Conservation (phyloP, 1,140 invertebrate species). For the Lamellibrachia luymesi region DNA sequence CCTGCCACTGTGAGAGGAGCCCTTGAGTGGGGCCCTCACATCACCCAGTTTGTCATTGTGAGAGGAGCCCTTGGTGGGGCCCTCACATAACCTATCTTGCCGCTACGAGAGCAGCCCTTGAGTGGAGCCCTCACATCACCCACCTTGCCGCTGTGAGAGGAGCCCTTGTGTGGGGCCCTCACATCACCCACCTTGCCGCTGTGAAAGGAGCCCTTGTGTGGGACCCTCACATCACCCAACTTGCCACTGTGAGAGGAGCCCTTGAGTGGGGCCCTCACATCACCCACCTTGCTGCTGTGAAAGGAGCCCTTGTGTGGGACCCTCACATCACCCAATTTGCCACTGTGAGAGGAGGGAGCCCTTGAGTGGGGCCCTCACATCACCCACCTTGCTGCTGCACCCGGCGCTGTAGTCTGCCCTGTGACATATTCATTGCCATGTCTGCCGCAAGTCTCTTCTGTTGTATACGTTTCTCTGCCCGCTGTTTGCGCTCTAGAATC, state of each 20-base stretch:
- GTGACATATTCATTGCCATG: conserved; percentile 45
- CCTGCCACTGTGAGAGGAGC: no score
- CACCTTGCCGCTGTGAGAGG: no score
- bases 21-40: not conserved
- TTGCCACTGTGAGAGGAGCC: no score
- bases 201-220: not conserved
- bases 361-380: not conserved
- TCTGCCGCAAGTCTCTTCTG: conserved; percentile 37
- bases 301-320: not conserved
- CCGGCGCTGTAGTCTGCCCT: conserved; percentile 49
- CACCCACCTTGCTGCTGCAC: conserved; percentile 51
- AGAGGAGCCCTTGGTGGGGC: no score
- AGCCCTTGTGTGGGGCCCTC: no score
- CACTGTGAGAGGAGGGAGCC: no score
- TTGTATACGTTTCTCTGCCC: conserved; percentile 45
- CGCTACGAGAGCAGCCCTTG: not conserved
- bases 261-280: not conserved
- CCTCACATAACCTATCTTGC: not conserved
- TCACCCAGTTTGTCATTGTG: not conserved
- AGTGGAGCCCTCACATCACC: not conserved
- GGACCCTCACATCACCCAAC: not conserved
- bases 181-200: no score
- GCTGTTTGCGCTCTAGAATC: conserved; percentile 43
- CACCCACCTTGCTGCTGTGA: not conserved
- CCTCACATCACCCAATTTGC: not conserved